phyloP scores from a whole-genome alignment of 92 coral and sea anemone genomes.

The Bergia sp. region DNA sequence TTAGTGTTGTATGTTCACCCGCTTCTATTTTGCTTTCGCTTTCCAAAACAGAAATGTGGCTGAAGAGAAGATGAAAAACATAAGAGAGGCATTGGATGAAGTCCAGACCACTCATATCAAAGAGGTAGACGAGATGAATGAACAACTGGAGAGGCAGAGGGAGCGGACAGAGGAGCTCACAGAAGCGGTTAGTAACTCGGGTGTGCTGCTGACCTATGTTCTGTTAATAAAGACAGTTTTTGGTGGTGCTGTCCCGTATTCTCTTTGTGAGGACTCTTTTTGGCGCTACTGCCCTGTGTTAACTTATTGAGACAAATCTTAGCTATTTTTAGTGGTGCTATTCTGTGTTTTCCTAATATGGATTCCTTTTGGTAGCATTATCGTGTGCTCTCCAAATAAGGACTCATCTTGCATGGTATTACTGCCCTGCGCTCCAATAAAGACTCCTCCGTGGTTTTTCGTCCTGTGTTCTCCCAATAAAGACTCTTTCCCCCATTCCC shows the following conservation, averaged over 20 bases:
- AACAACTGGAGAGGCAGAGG: conserved; percentile 82
- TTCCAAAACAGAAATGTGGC: conserved; percentile 24
- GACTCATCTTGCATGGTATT: background rate
- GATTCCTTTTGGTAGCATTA: background rate
- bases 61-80: conserved; percentile 70
- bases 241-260: background rate
- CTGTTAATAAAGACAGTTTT: too few species aligned
- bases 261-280: background rate
- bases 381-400: background rate
- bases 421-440: background rate
- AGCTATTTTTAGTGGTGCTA: too few species aligned
- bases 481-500: background rate
- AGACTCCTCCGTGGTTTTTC: background rate
- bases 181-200: conserved; percentile 68
- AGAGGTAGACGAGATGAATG: conserved; percentile 77
- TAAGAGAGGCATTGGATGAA: conserved; percentile 72
- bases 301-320: too few species aligned
- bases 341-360: background rate
- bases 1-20: too few species aligned
- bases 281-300: too few species aligned
- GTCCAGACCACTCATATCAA: conserved; percentile 70
- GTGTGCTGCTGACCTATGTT: background rate
- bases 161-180: conserved; percentile 84
- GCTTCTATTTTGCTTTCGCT: background rate
- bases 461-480: background rate